Conservation (phyloP, 2,113 vertebrate genomes). For the Mesembrinibis cayennensis region DNA sequence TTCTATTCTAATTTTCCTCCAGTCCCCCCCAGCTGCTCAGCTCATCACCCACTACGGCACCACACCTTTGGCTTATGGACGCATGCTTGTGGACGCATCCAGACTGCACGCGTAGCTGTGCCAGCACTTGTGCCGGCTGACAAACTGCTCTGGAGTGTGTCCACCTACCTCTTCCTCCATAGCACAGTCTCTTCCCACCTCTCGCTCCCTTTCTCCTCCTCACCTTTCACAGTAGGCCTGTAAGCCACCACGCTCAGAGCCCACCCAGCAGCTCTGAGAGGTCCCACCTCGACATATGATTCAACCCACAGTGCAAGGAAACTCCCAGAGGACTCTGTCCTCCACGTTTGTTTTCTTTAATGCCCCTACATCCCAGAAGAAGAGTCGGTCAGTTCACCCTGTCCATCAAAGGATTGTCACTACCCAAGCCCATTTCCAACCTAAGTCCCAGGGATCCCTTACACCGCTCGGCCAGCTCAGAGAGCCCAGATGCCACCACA, state of each 20-base stretch:
- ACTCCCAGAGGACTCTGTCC: background rate
- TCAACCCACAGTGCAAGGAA: background rate
- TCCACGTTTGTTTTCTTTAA: background rate
- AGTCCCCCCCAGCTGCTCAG: background rate
- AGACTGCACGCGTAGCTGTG: fast-evolving
- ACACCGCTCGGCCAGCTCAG: fast-evolving
- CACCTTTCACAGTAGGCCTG: background rate
- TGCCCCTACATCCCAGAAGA: background rate
- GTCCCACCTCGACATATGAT: fast-evolving
- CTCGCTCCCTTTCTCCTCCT: background rate
- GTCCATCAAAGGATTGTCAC: background rate
- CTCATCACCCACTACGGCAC: background rate
- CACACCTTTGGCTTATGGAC: background rate
- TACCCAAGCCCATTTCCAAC: background rate
- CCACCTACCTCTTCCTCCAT: background rate
- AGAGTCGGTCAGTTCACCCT: background rate
- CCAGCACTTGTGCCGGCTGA: background rate
- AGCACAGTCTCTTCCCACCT: background rate
- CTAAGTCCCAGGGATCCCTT: background rate
- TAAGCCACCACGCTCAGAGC: background rate
- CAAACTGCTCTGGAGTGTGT: background rate
- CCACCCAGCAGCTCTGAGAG: background rate
- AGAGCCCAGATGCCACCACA: background rate
- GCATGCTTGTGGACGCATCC: background rate
- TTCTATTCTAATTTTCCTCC: background rate